Evolutionary conservation across 1,140 invertebrate genomes (phyloP).

Genomic region (Prorops nasuta): DNA sequence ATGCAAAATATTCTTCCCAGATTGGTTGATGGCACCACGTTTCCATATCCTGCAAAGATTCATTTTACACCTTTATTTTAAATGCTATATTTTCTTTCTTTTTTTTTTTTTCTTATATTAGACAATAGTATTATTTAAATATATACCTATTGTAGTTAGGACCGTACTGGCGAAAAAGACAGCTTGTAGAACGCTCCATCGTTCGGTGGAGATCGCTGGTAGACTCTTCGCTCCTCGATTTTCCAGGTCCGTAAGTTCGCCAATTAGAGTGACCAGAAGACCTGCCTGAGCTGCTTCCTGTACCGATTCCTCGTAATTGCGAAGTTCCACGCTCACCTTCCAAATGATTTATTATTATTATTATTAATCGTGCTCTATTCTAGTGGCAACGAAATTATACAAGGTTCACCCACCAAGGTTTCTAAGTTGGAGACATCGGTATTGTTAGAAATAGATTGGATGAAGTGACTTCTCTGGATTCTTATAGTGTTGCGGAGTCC

Average conservation of each 20-base stretch:
- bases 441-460: conserved; percentile 60
- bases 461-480: conserved; percentile 54
- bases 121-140: conserved; percentile 9
- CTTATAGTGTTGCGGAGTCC: conserved; percentile 57
- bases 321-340: conserved; percentile 33
- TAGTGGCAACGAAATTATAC: background rate
- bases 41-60: conserved; percentile 80
- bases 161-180: conserved; percentile 84
- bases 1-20: conserved; percentile 88
- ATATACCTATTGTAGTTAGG: conserved; percentile 78
- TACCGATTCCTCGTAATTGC: conserved; percentile 48
- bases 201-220: conserved; percentile 58
- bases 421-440: conserved; percentile 59
- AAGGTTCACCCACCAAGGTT: conserved; percentile 51
- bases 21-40: conserved; percentile 86
- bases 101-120: background rate
- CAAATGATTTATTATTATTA: conserved; percentile 1
- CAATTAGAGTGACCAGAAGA: conserved; percentile 48
- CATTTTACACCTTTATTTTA: no score
- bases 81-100: no score
- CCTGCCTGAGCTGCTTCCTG: conserved; percentile 66
- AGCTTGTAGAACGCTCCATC: conserved; percentile 76
- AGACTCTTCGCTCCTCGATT: conserved; percentile 22
- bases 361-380: background rate
- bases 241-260: conserved; percentile 14